Conservation (phyloP, 2,888 invertebrate species). For the Epiblema foenella region DNA sequence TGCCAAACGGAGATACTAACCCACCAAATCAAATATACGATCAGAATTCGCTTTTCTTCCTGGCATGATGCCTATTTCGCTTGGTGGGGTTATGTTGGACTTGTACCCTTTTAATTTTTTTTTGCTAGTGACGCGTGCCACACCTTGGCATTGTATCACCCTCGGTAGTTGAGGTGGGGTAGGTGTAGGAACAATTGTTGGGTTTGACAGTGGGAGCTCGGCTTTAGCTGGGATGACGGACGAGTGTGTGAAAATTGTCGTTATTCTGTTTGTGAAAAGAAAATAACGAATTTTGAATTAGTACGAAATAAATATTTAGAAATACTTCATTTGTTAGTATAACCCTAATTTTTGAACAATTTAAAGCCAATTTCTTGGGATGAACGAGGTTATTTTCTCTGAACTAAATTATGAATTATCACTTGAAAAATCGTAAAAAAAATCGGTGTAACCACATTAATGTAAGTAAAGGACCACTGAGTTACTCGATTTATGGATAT, state of each 20-base stretch:
- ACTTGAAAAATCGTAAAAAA: no score
- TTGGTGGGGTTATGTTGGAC: not conserved
- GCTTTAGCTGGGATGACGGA: conserved; percentile 30
- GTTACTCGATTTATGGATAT: no score
- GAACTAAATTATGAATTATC: no score
- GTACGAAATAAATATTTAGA: not conserved
- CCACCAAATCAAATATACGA: no score
- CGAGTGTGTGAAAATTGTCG: conserved; percentile 32
- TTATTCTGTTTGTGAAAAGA: conserved; percentile 14
- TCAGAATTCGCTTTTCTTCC: no score
- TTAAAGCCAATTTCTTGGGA: no score
- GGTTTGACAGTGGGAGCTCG: conserved; percentile 29
- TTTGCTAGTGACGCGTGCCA: conserved; percentile 27
- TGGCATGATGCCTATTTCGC: no score
- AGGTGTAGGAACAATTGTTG: conserved; percentile 35
- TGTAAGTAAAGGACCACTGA: no score
- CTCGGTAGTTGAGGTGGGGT: conserved; percentile 31
- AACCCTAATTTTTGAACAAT: no score
- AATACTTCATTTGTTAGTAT: no score
- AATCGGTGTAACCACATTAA: no score
- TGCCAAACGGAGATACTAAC: conserved; percentile 14
- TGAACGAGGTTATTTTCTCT: no score
- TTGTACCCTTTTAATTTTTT: conserved; percentile 30
- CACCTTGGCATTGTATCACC: conserved; percentile 40
- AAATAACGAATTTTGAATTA: not conserved